Conservation (phyloP, 2,888 invertebrate species). For the Bellardia bayeri region DNA sequence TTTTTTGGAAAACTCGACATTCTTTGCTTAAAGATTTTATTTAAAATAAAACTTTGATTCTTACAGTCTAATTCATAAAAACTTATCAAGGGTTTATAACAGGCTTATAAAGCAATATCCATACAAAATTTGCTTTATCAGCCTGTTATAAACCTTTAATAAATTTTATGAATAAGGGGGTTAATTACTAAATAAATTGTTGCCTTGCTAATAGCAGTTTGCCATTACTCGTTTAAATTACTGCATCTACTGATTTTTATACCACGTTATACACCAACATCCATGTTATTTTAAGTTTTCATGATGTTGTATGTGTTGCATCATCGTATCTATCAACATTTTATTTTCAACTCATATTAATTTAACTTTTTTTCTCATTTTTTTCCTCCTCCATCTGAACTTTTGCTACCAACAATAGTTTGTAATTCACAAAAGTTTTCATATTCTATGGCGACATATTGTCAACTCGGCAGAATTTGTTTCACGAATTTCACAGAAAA, state of each 20-base stretch:
- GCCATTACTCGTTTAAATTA: not conserved
- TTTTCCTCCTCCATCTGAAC: slow-evolving; percentile 28
- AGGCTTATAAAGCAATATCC: too few species aligned
- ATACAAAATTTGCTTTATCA: too few species aligned
- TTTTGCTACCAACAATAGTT: slow-evolving; percentile 59
- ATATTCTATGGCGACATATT: slow-evolving; percentile 70
- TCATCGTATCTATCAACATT: slow-evolving; percentile 49
- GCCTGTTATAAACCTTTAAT: too few species aligned
- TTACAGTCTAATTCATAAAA: too few species aligned
- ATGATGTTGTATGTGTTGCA: slow-evolving; percentile 22
- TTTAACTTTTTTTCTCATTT: slow-evolving; percentile 51
- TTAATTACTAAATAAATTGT: too few species aligned
- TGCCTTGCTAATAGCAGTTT: too few species aligned
- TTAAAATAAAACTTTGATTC: too few species aligned
- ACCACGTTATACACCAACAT: not conserved
- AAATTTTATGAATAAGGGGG: too few species aligned
- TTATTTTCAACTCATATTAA: slow-evolving; percentile 52
- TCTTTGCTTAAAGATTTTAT: too few species aligned
- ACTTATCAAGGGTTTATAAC: too few species aligned
- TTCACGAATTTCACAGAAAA: slow-evolving; percentile 28
- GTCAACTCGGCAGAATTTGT: slow-evolving; percentile 54
- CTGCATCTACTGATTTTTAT: not conserved
- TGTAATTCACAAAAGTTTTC: slow-evolving; percentile 60
- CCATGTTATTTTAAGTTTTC: slow-evolving; percentile 43
- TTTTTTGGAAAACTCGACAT: too few species aligned